These are phyloP conservation scores for Prionace glauca DNA, from an alignment of 2,797 vertebrate species.

Conservation along the genomic window DNA sequence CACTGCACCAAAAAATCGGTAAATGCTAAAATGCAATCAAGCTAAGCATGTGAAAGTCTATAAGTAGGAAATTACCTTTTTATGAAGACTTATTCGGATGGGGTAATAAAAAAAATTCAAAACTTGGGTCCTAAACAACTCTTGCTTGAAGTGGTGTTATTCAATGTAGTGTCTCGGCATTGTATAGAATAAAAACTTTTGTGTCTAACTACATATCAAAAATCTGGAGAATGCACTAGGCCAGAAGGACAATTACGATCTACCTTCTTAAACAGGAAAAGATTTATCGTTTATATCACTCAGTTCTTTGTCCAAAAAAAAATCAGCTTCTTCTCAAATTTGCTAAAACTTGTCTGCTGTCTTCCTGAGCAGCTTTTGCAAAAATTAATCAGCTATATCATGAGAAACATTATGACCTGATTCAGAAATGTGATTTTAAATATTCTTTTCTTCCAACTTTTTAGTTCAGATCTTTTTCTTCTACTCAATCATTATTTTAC, in stretches of 20 bases:
- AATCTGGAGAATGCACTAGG: not conserved
- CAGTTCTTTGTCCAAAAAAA: not conserved
- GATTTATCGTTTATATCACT: not conserved
- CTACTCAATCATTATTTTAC: not conserved
- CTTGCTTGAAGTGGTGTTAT: not conserved
- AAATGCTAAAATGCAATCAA: not conserved
- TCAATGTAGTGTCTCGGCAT: not conserved
- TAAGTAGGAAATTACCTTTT: not conserved
- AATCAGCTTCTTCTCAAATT: not conserved
- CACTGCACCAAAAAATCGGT: not conserved
- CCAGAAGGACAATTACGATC: not conserved
- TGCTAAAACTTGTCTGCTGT: not conserved
- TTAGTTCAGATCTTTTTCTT: not conserved
- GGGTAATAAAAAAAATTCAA: not conserved
- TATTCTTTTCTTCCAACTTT: not conserved
- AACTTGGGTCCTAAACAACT: not conserved
- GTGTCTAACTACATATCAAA: not conserved
- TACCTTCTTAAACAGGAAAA: not conserved
- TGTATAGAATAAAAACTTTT: not conserved
- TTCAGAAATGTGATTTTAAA: not conserved
- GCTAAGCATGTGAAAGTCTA: not conserved
- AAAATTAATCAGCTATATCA: not conserved
- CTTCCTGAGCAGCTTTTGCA: not conserved
- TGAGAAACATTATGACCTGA: not conserved
- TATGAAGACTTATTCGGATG: not conserved